Conservation (phyloP, 2,797 vertebrate species). For the Lepidocolaptes lacrymiger region DNA sequence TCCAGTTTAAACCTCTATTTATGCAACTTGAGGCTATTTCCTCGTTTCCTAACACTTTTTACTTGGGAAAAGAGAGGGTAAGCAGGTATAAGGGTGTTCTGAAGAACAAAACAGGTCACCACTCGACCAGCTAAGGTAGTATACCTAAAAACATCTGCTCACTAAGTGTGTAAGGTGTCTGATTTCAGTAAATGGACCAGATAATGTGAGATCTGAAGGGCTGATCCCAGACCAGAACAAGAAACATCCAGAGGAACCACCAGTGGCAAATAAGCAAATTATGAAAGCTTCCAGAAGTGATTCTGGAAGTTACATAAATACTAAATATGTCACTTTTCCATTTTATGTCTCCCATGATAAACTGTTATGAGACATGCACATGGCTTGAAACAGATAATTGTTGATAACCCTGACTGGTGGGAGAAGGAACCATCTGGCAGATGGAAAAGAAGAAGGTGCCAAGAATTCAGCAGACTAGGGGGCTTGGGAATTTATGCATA, state of each 20-base stretch:
- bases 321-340: conserved; percentile 15
- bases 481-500: conserved; percentile 1
- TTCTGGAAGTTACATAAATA: conserved; percentile 6
- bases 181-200: neutral
- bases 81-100: neutral
- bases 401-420: conserved; percentile 56
- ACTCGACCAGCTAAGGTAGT: fast-evolving
- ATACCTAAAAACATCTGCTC: neutral
- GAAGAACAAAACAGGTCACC: neutral
- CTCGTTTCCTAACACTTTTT: neutral
- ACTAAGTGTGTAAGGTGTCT: neutral
- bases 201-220: neutral
- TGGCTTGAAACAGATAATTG: conserved; percentile 30
- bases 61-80: neutral
- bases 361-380: conserved; percentile 13
- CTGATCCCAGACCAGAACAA: neutral
- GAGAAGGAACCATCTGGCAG: conserved; percentile 55
- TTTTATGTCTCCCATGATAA: conserved; percentile 40
- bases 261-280: neutral
- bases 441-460: conserved; percentile 29
- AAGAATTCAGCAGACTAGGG: conserved; percentile 18
- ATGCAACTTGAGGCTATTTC: neutral
- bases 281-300: neutral
- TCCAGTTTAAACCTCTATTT: neutral
- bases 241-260: neutral